Percentiles rank a stretch among this genome's conserved stretches.
phyloP scores from a whole-genome alignment of 2,113 vertebrate genomes.

The Xiphophorus hellerii region DNA sequence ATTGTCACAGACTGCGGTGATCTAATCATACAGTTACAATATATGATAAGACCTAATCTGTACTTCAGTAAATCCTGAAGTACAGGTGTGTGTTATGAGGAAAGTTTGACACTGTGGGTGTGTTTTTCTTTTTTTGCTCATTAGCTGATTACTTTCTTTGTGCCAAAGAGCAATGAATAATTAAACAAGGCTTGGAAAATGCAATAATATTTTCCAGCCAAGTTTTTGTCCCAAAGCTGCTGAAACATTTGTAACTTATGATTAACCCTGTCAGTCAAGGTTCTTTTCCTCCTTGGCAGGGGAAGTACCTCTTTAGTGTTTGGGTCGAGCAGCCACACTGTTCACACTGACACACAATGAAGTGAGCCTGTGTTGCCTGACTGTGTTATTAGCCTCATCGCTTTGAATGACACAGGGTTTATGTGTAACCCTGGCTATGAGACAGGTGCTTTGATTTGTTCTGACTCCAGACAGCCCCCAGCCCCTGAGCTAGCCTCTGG shows the following conservation, averaged over 20 bases:
- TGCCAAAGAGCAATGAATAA: slow-evolving; percentile 14
- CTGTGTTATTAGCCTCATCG: slow-evolving; percentile 72
- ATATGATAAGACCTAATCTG: too few species aligned
- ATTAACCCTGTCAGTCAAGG: slow-evolving; percentile 41
- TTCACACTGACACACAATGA: slow-evolving; percentile 69
- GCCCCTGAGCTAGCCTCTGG: slow-evolving; percentile 32
- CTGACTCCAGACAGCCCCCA: slow-evolving; percentile 9
- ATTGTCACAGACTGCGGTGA: neutral
- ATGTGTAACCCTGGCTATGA: slow-evolving; percentile 61
- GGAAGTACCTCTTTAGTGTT: slow-evolving; percentile 34
- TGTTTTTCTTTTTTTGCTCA: neutral
- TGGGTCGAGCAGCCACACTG: slow-evolving; percentile 63
- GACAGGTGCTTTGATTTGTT: slow-evolving; percentile 57
- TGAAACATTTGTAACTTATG: slow-evolving; percentile 32
- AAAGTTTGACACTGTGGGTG: neutral
- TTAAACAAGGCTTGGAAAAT: slow-evolving; percentile 20
- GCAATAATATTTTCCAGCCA: slow-evolving; percentile 26
- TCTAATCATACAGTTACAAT: neutral
- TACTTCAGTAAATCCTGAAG: neutral
- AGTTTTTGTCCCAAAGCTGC: slow-evolving; percentile 25
- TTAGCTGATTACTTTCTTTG: slow-evolving; percentile 11
- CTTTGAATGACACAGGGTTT: slow-evolving; percentile 65
- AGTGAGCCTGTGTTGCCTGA: slow-evolving; percentile 60
- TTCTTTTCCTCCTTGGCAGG: slow-evolving; percentile 21
- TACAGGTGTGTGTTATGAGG: neutral